phyloP scores from a whole-genome alignment of 2,113 vertebrate genomes.

The Chroicocephalus ridibundus region DNA sequence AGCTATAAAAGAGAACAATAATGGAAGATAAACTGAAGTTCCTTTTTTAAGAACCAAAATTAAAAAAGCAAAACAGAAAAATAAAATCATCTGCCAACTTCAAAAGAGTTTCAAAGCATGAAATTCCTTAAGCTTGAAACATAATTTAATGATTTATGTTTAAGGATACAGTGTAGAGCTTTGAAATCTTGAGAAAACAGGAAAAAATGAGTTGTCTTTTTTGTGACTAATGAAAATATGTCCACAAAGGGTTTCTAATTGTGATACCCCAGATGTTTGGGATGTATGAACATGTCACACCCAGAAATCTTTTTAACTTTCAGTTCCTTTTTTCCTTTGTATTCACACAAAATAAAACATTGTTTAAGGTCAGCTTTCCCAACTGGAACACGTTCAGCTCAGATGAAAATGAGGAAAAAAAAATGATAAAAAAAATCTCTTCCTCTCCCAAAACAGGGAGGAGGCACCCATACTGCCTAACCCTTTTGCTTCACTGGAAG shows the following conservation, averaged over 20 bases:
- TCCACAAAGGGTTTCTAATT: neutral
- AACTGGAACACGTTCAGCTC: neutral
- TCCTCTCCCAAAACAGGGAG: neutral
- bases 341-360: neutral
- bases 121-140: slow-evolving; percentile 12
- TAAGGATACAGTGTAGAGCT: neutral
- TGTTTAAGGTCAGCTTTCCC: neutral
- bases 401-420: neutral
- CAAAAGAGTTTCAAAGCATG: slow-evolving; percentile 31
- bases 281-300: neutral
- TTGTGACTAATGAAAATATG: slow-evolving; percentile 14
- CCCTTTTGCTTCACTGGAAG: neutral
- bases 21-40: neutral
- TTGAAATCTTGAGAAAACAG: slow-evolving; percentile 44
- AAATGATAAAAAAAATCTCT: neutral
- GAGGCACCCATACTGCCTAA: neutral
- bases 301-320: neutral
- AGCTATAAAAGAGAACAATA: neutral
- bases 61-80: neutral
- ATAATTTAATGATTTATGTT: slow-evolving; percentile 16
- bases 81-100: neutral
- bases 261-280: neutral
- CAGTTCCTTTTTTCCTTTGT: neutral
- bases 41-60: neutral
- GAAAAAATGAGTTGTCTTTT: slow-evolving; percentile 2